Evolutionary conservation across 2,888 invertebrate species (phyloP), one percentile per base, ranked within the genome.

Genomic region (Exephanes ischioxanthus): DNA sequence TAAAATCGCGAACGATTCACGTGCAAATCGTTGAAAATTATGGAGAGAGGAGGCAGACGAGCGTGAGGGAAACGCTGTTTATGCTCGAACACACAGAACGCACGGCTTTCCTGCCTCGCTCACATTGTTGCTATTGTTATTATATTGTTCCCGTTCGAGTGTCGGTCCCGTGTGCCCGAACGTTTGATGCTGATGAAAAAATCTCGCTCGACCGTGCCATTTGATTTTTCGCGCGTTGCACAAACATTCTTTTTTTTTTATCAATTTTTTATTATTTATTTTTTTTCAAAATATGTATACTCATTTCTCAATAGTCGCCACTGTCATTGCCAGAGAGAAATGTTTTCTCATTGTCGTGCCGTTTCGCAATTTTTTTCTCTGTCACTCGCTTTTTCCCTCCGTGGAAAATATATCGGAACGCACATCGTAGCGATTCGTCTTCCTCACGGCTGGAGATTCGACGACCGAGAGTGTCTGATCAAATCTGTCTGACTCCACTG

Each of bases 401-500:
- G 30, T 16, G 61, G 26, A 61, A 61, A 61, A 61, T 61, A 16
- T 14, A 14, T 30, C 33, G 0, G 16, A 30, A 61, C 16, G 14
- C 61, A 30, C 61, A 61, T 30, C 30, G 61, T 61, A 14, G 61
- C 61, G 61, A 61, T 61, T 33, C 33, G 14, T 61, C 61, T 30
- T 61, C 61, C 61, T 30, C 61, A 6, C 30, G 61, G 16, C 6
- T 16, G n/a, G 26, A 61, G 61, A 16, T 61, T 61, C 61, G 61
- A 61, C 61, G 61, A 33, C 30, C 14, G 30, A 6, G 33, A 61
- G 45, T 55, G 76, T 72, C 80, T 72, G 80, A 80, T 72, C 80
- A 63, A 72, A 80, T 67, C 41, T 22, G 80, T 51, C 77, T 61
- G 71, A 66, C 80, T 80, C 63, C 67, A 77, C 80, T 84, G 67